These are phyloP conservation scores for Mormyrops attenuatus DNA, from an alignment of 2,797 vertebrate genomes.

Conservation along the genomic window DNA sequence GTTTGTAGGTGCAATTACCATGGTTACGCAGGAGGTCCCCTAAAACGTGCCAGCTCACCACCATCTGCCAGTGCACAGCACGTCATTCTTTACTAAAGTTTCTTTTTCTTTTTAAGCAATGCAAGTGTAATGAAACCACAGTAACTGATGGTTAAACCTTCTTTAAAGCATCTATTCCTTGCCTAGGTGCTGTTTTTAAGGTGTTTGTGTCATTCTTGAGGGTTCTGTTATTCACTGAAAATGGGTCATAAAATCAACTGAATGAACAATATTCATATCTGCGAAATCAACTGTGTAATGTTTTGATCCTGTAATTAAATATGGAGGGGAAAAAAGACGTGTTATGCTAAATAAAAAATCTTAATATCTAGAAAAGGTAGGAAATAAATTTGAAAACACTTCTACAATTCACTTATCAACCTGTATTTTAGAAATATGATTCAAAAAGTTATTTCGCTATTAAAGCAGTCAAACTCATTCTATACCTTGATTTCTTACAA, in stretches of 20 bases:
- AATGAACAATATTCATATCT: neutral
- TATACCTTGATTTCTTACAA: neutral
- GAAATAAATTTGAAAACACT: neutral
- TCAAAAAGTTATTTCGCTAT: neutral
- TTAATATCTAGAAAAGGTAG: neutral
- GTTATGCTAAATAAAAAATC: neutral
- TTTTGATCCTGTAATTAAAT: neutral
- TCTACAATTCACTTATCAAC: neutral
- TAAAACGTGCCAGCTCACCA: neutral
- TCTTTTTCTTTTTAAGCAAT: neutral
- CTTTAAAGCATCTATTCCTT: neutral
- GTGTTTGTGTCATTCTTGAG: neutral
- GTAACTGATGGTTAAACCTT: neutral
- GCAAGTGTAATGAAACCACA: neutral
- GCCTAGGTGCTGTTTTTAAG: neutral
- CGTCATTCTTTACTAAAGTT: neutral
- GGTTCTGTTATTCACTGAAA: neutral
- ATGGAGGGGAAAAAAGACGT: neutral
- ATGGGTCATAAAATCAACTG: neutral
- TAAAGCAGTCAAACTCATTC: neutral
- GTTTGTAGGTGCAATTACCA: constrained; percentile 2
- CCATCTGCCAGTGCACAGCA: neutral
- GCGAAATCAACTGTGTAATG: neutral
- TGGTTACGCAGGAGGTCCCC: neutral
- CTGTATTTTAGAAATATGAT: neutral